A percentile compares a stretch with the other conserved stretches of the same genome.
phyloP scores from a whole-genome alignment of 2,113 vertebrate genomes.

The Panthera tigris region DNA sequence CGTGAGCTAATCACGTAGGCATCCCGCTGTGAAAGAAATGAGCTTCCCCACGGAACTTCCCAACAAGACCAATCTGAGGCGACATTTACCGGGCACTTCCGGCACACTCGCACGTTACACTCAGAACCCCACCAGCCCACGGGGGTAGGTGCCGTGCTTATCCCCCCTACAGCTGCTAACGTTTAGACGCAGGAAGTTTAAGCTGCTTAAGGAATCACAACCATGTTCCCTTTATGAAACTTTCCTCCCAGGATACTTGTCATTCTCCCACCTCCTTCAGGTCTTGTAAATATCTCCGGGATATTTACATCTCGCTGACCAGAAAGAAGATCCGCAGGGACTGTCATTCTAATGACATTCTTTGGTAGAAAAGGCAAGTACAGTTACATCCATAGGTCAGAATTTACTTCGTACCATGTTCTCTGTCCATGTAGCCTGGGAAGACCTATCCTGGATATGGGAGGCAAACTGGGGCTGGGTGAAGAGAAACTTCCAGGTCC shows the following conservation, averaged over 20 bases:
- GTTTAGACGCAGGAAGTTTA: background rate
- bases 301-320: background rate
- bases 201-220: background rate
- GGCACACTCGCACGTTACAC: background rate
- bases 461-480: background rate
- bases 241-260: background rate
- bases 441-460: background rate
- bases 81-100: background rate
- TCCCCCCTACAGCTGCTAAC: background rate
- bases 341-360: background rate
- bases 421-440: background rate
- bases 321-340: no score
- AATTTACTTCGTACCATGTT: constrained; percentile 80
- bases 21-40: background rate
- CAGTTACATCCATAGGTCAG: constrained; percentile 43
- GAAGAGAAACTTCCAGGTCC: background rate
- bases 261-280: background rate
- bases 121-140: no score
- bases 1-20: background rate
- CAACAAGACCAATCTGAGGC: no score
- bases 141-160: fast-evolving
- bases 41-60: background rate
- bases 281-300: no score
- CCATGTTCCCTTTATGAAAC: background rate
- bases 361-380: constrained; percentile 51